Evolutionary conservation across 2,113 vertebrate species (phyloP).

Genomic region (Sinocyclocheilus maitianheensis): DNA sequence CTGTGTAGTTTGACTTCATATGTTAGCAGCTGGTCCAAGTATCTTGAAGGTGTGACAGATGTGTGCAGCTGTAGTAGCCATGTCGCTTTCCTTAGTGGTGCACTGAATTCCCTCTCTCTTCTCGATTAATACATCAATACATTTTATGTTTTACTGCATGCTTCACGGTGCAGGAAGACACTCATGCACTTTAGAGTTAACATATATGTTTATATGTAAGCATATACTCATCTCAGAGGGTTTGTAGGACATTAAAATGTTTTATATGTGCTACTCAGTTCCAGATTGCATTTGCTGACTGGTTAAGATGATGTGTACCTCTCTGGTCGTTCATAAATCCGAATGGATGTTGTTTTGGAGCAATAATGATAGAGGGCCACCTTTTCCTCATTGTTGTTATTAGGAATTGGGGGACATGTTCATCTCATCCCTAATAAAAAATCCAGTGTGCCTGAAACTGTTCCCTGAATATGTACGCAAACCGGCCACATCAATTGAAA

Average conservation of each 20-base stretch:
- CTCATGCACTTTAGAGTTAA: conserved; percentile 24
- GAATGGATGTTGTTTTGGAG: conserved; percentile 23
- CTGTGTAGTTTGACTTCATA: background rate
- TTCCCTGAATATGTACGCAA: conserved; percentile 26
- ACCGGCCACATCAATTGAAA: conserved; percentile 9
- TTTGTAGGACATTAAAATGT: background rate
- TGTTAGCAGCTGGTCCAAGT: conserved; percentile 11
- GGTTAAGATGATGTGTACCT: conserved; percentile 2
- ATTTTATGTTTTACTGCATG: background rate
- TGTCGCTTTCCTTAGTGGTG: conserved; percentile 21
- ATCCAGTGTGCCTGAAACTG: conserved; percentile 32
- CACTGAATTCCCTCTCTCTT: conserved; percentile 5
- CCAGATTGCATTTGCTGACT: background rate
- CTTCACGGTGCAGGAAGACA: background rate
- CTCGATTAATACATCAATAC: background rate
- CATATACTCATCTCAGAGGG: background rate
- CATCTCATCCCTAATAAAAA: conserved; percentile 16
- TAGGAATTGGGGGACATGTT: conserved; percentile 14
- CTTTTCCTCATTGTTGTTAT: background rate
- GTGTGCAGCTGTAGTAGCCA: conserved; percentile 20
- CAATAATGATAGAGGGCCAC: conserved; percentile 49
- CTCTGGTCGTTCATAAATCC: background rate
- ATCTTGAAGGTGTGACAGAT: conserved; percentile 14
- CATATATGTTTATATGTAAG: conserved; percentile 16
- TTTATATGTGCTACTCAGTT: background rate